Percentiles rank a stretch among this genome's conserved stretches.
These are phyloP conservation scores for Sphaeridia pumilis DNA, from an alignment of 2,888 invertebrate genomes.

Conservation along the genomic window DNA sequence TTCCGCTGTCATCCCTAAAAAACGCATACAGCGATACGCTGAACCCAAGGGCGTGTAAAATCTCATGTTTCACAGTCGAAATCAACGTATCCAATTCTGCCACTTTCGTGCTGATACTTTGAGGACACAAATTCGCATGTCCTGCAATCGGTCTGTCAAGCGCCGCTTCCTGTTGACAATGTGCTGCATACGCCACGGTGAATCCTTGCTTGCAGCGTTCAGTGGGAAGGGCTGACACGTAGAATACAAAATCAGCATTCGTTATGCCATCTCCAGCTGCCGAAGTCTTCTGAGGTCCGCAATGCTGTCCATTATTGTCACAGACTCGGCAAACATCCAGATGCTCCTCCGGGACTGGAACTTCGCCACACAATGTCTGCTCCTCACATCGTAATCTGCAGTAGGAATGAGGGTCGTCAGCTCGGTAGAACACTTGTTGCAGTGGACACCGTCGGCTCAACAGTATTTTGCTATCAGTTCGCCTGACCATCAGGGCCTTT, in stretches of 20 bases:
- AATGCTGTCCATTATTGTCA: slow-evolving; percentile 73
- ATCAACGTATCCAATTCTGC: slow-evolving; percentile 81
- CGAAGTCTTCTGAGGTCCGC: slow-evolving; percentile 39
- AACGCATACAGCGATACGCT: slow-evolving; percentile 95
- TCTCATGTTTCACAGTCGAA: slow-evolving; percentile 97
- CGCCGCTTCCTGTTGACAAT: slow-evolving; percentile 91
- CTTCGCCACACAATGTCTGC: slow-evolving; percentile 91
- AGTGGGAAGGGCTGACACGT: slow-evolving; percentile 89
- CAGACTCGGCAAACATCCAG: slow-evolving; percentile 83
- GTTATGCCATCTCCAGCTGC: slow-evolving; percentile 55
- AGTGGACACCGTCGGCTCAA: slow-evolving; percentile 78
- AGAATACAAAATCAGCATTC: slow-evolving; percentile 88
- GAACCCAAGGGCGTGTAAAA: slow-evolving; percentile 93
- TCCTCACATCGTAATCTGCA: slow-evolving; percentile 73
- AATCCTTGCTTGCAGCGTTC: slow-evolving; percentile 59
- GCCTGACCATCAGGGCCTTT: slow-evolving; percentile 74
- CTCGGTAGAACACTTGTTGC: slow-evolving; percentile 70
- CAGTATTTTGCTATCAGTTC: slow-evolving; percentile 71
- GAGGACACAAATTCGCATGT: slow-evolving; percentile 95
- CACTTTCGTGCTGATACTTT: slow-evolving; percentile 78
- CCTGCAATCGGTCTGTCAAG: slow-evolving; percentile 97
- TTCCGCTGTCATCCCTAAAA: slow-evolving; percentile 79
- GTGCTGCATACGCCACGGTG: slow-evolving; percentile 76
- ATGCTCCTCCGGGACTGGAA: slow-evolving; percentile 82
- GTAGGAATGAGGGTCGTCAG: slow-evolving; percentile 59